A percentile compares a stretch with the other conserved stretches of the same genome.
Conservation (phyloP, 2,888 invertebrate species). For the Exocentrus adspersus region DNA sequence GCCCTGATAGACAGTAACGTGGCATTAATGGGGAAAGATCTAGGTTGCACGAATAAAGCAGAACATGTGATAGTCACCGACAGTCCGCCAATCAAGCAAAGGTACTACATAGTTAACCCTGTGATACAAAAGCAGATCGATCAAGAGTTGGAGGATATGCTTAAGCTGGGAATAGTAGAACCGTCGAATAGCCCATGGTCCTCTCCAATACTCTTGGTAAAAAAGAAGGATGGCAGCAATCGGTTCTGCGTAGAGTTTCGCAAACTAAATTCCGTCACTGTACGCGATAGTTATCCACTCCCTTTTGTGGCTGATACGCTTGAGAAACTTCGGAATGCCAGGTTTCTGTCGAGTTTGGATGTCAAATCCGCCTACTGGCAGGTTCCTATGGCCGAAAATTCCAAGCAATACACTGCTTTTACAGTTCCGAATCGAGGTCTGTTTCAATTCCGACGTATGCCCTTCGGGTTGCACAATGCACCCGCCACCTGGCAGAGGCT, state of each 20-base stretch:
- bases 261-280: conserved; percentile 50
- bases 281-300: conserved; percentile 52
- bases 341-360: conserved; percentile 51
- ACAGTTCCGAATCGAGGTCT: conserved; percentile 48
- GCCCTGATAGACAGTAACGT: conserved; percentile 2
- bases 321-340: conserved; percentile 48
- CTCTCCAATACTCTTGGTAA: conserved; percentile 46
- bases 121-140: conserved; percentile 24
- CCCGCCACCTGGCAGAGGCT: conserved; percentile 51
- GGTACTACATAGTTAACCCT: conserved; percentile 29
- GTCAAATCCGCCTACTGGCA: conserved; percentile 49
- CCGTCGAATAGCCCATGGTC: conserved; percentile 48
- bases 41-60: conserved; percentile 19
- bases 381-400: conserved; percentile 41
- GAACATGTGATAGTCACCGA: conserved; percentile 28
- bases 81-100: conserved; percentile 28
- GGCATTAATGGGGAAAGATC: conserved; percentile 5
- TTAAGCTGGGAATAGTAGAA: conserved; percentile 43
- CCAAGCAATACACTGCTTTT: background rate
- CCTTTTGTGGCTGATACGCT: conserved; percentile 50
- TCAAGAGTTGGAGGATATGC: conserved; percentile 27
- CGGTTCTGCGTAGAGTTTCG: conserved; percentile 53
- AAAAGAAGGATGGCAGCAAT: conserved; percentile 44
- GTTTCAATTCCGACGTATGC: conserved; percentile 51
- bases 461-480: conserved; percentile 50